Conservation (phyloP, 2,797 vertebrate genomes). For the Carapus acus region DNA sequence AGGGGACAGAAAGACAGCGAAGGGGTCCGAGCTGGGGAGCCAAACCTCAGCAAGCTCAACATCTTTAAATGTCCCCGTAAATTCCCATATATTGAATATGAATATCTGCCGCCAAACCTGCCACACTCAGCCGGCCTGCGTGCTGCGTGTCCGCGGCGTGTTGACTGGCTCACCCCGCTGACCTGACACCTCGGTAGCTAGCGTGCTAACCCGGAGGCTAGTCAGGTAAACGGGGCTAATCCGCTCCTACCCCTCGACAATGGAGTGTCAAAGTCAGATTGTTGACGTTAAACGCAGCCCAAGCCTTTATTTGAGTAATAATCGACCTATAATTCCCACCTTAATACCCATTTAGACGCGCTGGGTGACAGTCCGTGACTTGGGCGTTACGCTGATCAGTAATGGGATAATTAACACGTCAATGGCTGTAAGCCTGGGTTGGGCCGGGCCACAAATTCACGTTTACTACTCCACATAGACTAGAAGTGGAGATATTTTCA, state of each 20-base stretch:
- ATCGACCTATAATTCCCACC: too few species aligned
- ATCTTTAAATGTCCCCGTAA: too few species aligned
- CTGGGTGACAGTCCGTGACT: too few species aligned
- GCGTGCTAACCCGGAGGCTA: constrained; percentile 36
- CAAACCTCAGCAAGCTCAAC: not conserved
- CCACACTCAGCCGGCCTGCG: not conserved
- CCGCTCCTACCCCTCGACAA: constrained; percentile 24
- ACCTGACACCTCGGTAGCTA: constrained; percentile 42
- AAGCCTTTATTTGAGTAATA: not conserved
- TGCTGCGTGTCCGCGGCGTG: constrained; percentile 3
- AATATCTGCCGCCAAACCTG: not conserved
- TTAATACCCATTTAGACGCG: too few species aligned
- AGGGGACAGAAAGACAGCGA: not conserved
- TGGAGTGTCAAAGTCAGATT: constrained; percentile 24
- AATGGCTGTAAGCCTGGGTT: not conserved
- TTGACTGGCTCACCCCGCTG: constrained; percentile 11
- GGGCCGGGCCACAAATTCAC: not conserved
- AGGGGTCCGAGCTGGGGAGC: not conserved
- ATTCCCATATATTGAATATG: too few species aligned
- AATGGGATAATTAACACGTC: not conserved
- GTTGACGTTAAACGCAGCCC: constrained; percentile 31
- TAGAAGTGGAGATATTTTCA: too few species aligned
- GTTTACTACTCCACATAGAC: not conserved
- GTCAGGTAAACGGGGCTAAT: constrained; percentile 39
- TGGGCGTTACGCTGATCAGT: accelerated